Percentiles rank a stretch among this genome's conserved stretches.
phyloP scores from a whole-genome alignment of 2,797 vertebrate genomes.

The Steatocranus sp. region DNA sequence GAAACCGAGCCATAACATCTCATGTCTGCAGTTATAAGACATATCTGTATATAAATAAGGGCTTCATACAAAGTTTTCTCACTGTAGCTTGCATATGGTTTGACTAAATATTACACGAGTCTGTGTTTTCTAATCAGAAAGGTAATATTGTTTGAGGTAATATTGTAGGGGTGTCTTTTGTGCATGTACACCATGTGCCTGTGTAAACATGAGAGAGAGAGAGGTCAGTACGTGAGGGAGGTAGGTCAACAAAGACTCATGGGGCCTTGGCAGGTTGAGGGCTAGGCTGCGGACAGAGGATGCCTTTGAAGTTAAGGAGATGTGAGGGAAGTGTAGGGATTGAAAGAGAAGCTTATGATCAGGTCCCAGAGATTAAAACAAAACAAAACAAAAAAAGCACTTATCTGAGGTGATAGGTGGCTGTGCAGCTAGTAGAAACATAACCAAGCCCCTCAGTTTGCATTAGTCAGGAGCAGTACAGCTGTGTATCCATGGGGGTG shows the following conservation, averaged over 20 bases:
- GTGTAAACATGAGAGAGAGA: neutral
- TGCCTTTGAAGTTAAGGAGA: neutral
- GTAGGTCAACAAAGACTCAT: conserved; percentile 43
- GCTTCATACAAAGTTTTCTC: conserved; percentile 1
- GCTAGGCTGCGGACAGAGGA: neutral
- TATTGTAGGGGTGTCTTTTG: conserved; percentile 4
- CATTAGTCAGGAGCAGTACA: conserved; percentile 5
- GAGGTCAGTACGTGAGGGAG: conserved; percentile 18
- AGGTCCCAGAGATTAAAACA: neutral
- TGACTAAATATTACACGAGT: neutral
- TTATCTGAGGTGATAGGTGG: neutral
- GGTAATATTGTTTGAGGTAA: conserved; percentile 47
- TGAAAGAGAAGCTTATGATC: conserved; percentile 1
- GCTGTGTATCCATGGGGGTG: conserved; percentile 10
- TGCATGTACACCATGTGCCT: neutral
- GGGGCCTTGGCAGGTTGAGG: neutral
- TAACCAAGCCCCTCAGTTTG: conserved; percentile 12
- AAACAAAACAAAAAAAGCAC: neutral
- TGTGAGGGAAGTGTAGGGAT: neutral
- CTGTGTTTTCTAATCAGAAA: neutral
- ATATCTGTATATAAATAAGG: neutral
- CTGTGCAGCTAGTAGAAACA: neutral
- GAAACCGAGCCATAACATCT: neutral
- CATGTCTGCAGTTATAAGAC: neutral
- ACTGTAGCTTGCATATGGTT: neutral